Conservation (phyloP, 2,797 vertebrate genomes). For the Furcifer pardalis region DNA sequence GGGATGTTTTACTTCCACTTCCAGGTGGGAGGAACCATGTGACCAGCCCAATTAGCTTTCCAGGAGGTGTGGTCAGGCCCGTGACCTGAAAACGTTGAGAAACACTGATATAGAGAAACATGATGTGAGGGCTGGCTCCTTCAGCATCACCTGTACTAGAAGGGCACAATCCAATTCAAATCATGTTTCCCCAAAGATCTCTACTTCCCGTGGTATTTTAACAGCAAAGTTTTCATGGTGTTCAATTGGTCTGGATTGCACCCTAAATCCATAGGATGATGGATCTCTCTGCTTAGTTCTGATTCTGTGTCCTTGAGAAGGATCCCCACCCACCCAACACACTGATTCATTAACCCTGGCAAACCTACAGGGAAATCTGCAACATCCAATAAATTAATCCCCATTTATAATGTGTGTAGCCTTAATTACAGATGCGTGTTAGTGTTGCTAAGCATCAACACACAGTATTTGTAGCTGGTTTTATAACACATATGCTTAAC, state of each 20-base stretch:
- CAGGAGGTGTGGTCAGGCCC: too few relatives aligned
- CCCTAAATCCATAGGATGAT: background rate
- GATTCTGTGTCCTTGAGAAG: background rate
- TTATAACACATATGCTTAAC: constrained; percentile 11
- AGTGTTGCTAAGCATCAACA: constrained; percentile 20
- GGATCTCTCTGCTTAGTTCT: background rate
- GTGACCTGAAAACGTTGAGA: too few relatives aligned
- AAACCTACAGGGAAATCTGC: constrained; percentile 18
- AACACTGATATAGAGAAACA: too few relatives aligned
- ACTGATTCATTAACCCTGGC: background rate
- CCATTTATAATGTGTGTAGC: constrained; percentile 28
- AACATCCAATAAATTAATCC: constrained; percentile 28
- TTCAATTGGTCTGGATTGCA: background rate
- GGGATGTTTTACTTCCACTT: too few relatives aligned
- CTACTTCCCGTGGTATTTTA: background rate
- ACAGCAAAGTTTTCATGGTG: background rate
- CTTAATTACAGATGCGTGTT: constrained; percentile 40
- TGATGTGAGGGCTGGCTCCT: background rate
- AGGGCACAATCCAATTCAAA: background rate
- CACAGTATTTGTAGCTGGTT: constrained; percentile 28
- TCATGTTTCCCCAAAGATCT: background rate
- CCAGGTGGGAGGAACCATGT: too few relatives aligned
- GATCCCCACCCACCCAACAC: background rate
- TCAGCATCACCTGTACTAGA: background rate
- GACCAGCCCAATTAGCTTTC: too few relatives aligned